Evolutionary conservation across 2,888 invertebrate genomes (phyloP).

Genomic region (Drosophila quasianomalipes): DNA sequence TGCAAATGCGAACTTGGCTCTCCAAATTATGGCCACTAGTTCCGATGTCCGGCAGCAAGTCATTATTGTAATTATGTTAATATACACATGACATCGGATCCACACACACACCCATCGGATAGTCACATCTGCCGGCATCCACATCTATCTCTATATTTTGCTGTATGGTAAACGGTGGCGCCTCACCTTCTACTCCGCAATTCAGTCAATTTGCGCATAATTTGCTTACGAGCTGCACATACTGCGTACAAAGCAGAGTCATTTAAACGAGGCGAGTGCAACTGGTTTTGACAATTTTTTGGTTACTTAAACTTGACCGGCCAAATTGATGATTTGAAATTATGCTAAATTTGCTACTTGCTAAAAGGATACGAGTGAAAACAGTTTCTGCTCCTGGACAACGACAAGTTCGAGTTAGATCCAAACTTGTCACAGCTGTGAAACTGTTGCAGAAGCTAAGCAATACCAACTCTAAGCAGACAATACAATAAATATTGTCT

Average conservation of each 20-base stretch:
- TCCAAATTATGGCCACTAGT: slow-evolving; percentile 57
- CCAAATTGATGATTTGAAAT: not conserved
- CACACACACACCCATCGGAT: slow-evolving; percentile 10
- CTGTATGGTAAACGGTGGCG: slow-evolving; percentile 13
- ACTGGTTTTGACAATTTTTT: not conserved
- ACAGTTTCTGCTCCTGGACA: no score
- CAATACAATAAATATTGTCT: not conserved
- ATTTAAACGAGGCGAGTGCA: not conserved
- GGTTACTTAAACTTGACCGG: not conserved
- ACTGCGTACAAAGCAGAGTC: slow-evolving; percentile 32
- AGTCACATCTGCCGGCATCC: not conserved
- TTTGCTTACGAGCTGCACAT: slow-evolving; percentile 62
- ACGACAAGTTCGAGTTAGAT: not conserved
- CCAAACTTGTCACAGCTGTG: not conserved
- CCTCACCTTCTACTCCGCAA: slow-evolving; percentile 41
- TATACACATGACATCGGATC: slow-evolving; percentile 20
- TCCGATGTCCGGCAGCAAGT: slow-evolving; percentile 68
- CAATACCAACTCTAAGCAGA: not conserved
- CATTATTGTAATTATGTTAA: slow-evolving; percentile 78
- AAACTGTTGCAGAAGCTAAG: not conserved
- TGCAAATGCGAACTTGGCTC: slow-evolving; percentile 53
- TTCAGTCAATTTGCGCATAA: slow-evolving; percentile 71
- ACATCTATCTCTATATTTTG: not conserved
- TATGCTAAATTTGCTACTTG: not conserved
- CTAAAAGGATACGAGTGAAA: not conserved